Evolutionary conservation across 2,113 vertebrate genomes (phyloP).

Genomic region (Xenopus borealis): DNA sequence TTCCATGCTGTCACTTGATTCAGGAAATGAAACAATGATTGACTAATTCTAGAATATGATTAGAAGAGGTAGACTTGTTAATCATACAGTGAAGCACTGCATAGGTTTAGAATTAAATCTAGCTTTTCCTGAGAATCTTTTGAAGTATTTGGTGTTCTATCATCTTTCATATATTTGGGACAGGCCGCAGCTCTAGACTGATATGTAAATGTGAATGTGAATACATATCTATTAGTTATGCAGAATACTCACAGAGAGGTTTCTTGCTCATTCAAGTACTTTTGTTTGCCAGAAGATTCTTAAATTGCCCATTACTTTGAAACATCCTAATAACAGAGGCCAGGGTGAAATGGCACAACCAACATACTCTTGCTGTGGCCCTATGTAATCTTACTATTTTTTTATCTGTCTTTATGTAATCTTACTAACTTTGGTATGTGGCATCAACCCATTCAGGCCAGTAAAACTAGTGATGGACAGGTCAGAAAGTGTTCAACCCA

Average conservation of each 20-base stretch:
- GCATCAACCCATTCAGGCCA: too few relatives aligned
- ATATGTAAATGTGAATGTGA: neutral
- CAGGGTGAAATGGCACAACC: too few relatives aligned
- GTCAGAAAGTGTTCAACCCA: too few relatives aligned
- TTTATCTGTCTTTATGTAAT: too few relatives aligned
- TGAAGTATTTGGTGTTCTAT: neutral
- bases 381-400: too few relatives aligned
- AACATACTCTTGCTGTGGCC: too few relatives aligned
- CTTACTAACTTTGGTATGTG: too few relatives aligned
- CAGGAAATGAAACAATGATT: constrained; percentile 1
- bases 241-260: neutral
- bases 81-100: neutral
- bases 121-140: neutral
- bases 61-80: neutral
- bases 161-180: neutral
- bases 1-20: constrained; percentile 8
- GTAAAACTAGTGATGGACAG: too few relatives aligned
- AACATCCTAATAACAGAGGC: too few relatives aligned
- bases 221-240: neutral
- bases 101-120: neutral
- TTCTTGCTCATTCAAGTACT: neutral
- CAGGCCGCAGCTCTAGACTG: neutral
- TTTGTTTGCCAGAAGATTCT: neutral
- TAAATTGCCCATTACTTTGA: too few relatives aligned
- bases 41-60: neutral